phyloP scores from a whole-genome alignment of 2,888 invertebrate species.

The Mythimna pallens region DNA sequence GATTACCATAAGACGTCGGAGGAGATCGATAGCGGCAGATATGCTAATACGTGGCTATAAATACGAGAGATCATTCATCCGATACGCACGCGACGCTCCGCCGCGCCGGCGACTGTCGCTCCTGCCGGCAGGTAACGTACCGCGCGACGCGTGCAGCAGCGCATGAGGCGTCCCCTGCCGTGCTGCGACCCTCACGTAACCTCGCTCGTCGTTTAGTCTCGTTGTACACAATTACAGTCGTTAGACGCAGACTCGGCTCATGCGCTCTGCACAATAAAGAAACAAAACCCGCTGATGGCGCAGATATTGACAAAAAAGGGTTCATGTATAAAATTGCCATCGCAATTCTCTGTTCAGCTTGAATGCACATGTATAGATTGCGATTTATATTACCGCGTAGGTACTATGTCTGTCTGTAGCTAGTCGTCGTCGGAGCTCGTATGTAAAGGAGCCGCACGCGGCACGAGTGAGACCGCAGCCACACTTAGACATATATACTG shows the following conservation, averaged over 20 bases:
- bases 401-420: neutral
- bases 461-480: neutral
- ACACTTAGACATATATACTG: neutral
- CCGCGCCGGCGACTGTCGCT: slow-evolving; percentile 4
- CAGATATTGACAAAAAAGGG: slow-evolving; percentile 35
- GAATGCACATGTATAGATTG: slow-evolving; percentile 24
- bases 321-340: slow-evolving; percentile 24
- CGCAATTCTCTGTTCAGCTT: slow-evolving; percentile 35
- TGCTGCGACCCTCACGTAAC: too few species aligned
- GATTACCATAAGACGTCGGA: slow-evolving; percentile 44
- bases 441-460: neutral
- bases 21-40: slow-evolving; percentile 46
- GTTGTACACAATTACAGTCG: neutral
- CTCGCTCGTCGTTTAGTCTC: too few species aligned
- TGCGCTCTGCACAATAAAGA: slow-evolving; percentile 12
- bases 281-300: slow-evolving; percentile 39
- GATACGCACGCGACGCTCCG: slow-evolving; percentile 25
- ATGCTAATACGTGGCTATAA: slow-evolving; percentile 32
- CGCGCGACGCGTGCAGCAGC: too few species aligned
- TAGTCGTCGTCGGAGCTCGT: neutral
- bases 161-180: too few species aligned
- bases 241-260: slow-evolving; percentile 10
- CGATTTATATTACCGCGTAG: slow-evolving; percentile 16
- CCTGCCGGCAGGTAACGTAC: neutral
- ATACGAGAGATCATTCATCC: slow-evolving; percentile 40